phyloP scores from a whole-genome alignment of 2,888 invertebrate species.

The Acleris laterana region DNA sequence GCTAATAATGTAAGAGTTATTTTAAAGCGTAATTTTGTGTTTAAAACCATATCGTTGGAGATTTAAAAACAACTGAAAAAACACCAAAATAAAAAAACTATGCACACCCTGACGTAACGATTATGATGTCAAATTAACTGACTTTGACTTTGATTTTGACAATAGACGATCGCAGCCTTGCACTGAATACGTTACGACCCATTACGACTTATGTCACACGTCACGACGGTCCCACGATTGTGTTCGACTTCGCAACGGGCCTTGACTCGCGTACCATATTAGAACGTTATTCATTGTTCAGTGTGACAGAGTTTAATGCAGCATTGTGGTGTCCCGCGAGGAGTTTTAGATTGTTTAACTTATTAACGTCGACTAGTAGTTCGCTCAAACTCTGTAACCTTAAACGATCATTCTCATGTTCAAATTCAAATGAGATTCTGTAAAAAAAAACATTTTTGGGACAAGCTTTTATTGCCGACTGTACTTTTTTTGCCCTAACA shows the following conservation, averaged over 20 bases:
- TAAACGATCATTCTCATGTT: too few relatives aligned
- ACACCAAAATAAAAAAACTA: not conserved
- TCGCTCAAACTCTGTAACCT: too few relatives aligned
- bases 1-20: too few relatives aligned
- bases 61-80: too few relatives aligned
- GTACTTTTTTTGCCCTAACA: too few relatives aligned
- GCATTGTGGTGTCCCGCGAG: not conserved
- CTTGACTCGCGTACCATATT: constrained; percentile 27
- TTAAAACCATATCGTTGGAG: too few relatives aligned
- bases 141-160: constrained; percentile 37
- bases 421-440: too few relatives aligned
- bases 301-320: constrained; percentile 24
- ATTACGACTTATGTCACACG: constrained; percentile 72
- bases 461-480: too few relatives aligned
- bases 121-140: constrained; percentile 13
- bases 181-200: constrained; percentile 70
- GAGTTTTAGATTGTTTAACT: too few relatives aligned
- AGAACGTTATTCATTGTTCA: constrained; percentile 21
- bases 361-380: too few relatives aligned
- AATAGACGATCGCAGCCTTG: constrained; percentile 54
- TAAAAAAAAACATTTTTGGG: too few relatives aligned
- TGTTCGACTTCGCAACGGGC: constrained; percentile 22
- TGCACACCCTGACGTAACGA: not conserved
- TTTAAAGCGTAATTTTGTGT: too few relatives aligned
- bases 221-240: constrained; percentile 63